Evolutionary conservation across 1,140 invertebrate genomes (phyloP).

Genomic region (Drosophila varians): DNA sequence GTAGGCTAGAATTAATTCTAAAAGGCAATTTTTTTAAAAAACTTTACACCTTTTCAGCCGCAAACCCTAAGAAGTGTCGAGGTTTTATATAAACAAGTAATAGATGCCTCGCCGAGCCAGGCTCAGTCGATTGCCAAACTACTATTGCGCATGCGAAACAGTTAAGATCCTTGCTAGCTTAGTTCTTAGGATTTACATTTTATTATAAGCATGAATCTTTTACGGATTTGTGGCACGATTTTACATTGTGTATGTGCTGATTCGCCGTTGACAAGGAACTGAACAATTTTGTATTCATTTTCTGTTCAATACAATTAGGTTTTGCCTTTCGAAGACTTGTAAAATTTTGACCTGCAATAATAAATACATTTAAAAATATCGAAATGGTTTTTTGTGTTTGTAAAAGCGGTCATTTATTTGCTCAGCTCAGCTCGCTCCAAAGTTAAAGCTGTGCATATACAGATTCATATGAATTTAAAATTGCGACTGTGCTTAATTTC

Average conservation of each 20-base stretch:
- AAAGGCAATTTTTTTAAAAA: no score
- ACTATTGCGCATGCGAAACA: slow-evolving; percentile 67
- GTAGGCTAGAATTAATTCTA: not conserved
- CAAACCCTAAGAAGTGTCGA: slow-evolving; percentile 62
- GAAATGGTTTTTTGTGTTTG: not conserved
- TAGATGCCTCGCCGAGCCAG: slow-evolving; percentile 50
- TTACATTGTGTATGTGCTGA: slow-evolving; percentile 12
- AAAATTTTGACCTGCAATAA: slow-evolving; percentile 12
- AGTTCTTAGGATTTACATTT: slow-evolving; percentile 30
- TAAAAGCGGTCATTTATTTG: not conserved
- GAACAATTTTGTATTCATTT: slow-evolving; percentile 31
- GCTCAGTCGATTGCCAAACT: slow-evolving; percentile 69
- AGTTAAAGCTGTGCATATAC: slow-evolving; percentile 58
- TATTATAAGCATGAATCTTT: slow-evolving; percentile 27
- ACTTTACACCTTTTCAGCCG: slow-evolving; percentile 45
- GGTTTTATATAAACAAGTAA: slow-evolving; percentile 60
- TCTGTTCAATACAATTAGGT: slow-evolving; percentile 38
- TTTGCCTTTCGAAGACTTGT: not conserved
- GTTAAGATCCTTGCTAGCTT: slow-evolving; percentile 30
- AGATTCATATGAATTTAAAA: slow-evolving; percentile 13
- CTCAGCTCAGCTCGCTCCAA: slow-evolving; percentile 18
- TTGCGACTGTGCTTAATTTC: no score
- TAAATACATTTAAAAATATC: not conserved
- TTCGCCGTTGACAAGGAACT: slow-evolving; percentile 18
- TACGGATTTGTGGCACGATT: slow-evolving; percentile 20